A percentile compares a stretch with the other conserved stretches of the same genome.
phyloP scores from a whole-genome alignment of 2,797 vertebrate species.

The Halcyon smyrnensis region DNA sequence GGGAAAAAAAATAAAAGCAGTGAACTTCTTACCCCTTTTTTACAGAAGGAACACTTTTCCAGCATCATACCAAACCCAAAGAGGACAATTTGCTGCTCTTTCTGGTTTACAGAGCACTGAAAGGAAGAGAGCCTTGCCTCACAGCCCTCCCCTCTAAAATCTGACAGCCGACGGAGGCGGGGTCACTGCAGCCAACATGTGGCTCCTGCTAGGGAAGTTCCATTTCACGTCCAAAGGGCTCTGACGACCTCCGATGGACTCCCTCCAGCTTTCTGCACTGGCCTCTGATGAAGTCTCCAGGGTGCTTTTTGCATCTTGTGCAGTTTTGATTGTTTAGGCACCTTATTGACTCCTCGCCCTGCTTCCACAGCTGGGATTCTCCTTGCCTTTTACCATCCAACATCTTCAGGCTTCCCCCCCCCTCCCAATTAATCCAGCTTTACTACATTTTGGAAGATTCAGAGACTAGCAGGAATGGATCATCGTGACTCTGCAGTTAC shows the following conservation, averaged over 20 bases:
- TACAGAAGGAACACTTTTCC: conserved; percentile 1
- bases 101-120: accelerated
- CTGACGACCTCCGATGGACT: neutral
- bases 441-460: no score
- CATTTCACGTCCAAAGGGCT: neutral
- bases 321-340: neutral
- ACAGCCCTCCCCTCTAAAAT: neutral
- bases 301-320: neutral
- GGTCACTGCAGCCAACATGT: neutral
- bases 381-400: neutral
- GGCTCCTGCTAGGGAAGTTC: neutral
- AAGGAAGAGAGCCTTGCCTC: neutral
- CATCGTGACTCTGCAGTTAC: accelerated
- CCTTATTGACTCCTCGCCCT: neutral
- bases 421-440: accelerated
- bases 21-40: neutral
- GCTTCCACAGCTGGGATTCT: neutral
- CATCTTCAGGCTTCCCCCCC: no score
- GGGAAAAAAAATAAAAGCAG: neutral
- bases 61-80: neutral
- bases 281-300: neutral
- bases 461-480: neutral
- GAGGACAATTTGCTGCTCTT: neutral
- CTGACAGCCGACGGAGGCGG: neutral
- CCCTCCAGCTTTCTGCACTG: neutral